Conservation (phyloP, 2,888 invertebrate species). For the Pyrochroa serraticornis region DNA sequence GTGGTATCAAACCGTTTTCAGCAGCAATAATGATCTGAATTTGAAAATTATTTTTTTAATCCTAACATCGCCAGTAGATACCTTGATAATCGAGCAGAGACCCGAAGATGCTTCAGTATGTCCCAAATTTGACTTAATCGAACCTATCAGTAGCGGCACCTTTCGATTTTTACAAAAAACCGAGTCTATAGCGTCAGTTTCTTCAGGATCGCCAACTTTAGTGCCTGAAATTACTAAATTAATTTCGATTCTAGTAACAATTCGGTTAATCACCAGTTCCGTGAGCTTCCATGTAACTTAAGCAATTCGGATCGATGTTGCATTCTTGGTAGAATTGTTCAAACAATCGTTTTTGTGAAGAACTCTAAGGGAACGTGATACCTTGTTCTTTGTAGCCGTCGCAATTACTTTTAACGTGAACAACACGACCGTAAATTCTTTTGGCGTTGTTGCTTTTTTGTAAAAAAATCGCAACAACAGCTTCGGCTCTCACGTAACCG, state of each 20-base stretch:
- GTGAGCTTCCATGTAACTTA: conserved; percentile 53
- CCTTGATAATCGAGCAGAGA: conserved; percentile 74
- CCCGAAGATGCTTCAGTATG: conserved; percentile 89
- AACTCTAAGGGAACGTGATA: conserved; percentile 47
- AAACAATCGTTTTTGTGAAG: background rate
- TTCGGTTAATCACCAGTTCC: background rate
- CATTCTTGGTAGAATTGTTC: conserved; percentile 71
- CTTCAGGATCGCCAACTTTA: conserved; percentile 89
- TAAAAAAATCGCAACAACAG: conserved; percentile 70
- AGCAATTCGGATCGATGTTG: conserved; percentile 59
- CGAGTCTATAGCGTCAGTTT: conserved; percentile 80
- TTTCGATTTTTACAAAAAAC: conserved; percentile 76
- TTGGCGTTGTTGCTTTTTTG: conserved; percentile 62
- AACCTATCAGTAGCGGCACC: conserved; percentile 77
- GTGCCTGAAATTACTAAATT: conserved; percentile 43
- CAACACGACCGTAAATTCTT: conserved; percentile 53
- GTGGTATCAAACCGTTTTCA: conserved; percentile 60
- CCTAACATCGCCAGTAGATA: conserved; percentile 22
- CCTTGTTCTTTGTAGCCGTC: conserved; percentile 55
- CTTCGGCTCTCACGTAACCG: conserved; percentile 82
- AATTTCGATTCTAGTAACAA: too few species aligned
- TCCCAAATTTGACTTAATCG: conserved; percentile 92
- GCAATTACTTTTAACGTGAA: conserved; percentile 50
- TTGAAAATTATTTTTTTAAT: conserved; percentile 59
- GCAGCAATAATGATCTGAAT: conserved; percentile 39